These are phyloP conservation scores for Ursus arctos DNA, from an alignment of 2,113 vertebrate species.

Conservation along the genomic window DNA sequence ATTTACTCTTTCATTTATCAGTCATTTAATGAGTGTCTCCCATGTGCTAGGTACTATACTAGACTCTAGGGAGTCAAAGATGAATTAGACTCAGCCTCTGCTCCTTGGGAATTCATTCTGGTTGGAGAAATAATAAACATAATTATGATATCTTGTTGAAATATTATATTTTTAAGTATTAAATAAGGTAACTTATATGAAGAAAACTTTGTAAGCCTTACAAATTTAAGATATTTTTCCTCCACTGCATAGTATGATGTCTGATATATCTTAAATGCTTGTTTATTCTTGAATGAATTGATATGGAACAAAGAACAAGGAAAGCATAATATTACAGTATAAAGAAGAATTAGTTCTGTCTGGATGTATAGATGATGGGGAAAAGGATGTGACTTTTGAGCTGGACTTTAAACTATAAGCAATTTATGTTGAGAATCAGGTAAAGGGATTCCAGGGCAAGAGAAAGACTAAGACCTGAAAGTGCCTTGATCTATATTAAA, in stretches of 20 bases:
- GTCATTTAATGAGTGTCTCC: constrained; percentile 54
- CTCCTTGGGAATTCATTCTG: constrained; percentile 22
- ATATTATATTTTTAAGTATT: neutral
- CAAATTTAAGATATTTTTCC: neutral
- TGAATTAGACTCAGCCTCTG: constrained; percentile 22
- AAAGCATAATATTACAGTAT: neutral
- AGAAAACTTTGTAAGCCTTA: constrained; percentile 16
- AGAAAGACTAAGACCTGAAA: neutral
- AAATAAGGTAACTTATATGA: neutral
- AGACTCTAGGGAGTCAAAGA: constrained; percentile 49
- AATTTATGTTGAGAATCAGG: neutral
- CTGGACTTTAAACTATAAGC: constrained; percentile 42
- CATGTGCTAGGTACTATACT: constrained; percentile 25
- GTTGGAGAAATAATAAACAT: constrained; percentile 58
- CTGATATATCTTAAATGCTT: constrained; percentile 22
- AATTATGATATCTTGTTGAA: constrained; percentile 38
- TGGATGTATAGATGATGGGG: neutral
- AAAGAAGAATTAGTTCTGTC: neutral
- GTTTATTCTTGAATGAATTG: neutral
- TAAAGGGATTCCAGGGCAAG: neutral
- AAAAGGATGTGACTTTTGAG: neutral
- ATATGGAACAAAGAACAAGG: neutral
- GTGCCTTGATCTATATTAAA: neutral
- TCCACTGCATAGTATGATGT: neutral
- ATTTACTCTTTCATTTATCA: constrained; percentile 51